Conservation (phyloP, 2,797 vertebrate species). For the Lithobates sylvaticus region DNA sequence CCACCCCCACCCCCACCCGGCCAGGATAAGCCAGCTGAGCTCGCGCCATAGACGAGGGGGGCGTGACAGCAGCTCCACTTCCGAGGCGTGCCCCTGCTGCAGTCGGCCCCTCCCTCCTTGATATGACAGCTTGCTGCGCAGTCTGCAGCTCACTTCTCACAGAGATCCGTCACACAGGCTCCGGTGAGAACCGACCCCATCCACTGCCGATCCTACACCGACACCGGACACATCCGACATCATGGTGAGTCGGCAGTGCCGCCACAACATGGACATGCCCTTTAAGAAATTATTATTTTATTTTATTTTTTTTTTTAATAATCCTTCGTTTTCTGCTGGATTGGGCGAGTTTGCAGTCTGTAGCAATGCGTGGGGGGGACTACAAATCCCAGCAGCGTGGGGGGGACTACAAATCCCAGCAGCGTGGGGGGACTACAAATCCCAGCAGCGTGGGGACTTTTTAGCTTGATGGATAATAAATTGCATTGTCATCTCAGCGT, state of each 20-base stretch:
- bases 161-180: constrained; percentile 72
- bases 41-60: neutral
- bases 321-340: too few relatives aligned
- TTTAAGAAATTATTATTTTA: too few relatives aligned
- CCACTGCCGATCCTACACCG: constrained; percentile 16
- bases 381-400: too few relatives aligned
- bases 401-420: too few relatives aligned
- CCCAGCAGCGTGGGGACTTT: too few relatives aligned
- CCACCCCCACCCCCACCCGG: rapidly evolving
- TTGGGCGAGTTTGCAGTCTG: too few relatives aligned
- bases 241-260: constrained; percentile 7
- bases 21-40: neutral
- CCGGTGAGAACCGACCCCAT: constrained; percentile 67
- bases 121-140: constrained; percentile 53
- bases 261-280: too few relatives aligned
- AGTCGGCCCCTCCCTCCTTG: constrained; percentile 40
- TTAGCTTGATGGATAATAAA: too few relatives aligned
- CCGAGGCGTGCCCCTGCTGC: neutral
- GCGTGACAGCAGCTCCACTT: neutral
- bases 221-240: neutral
- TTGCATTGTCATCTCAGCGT: too few relatives aligned
- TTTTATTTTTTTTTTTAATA: too few relatives aligned
- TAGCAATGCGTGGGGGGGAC: too few relatives aligned
- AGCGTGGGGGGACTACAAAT: too few relatives aligned
- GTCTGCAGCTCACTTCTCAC: constrained; percentile 72